phyloP scores from a whole-genome alignment of 2,113 vertebrate species.

The Campylorhamphus procurvoides region DNA sequence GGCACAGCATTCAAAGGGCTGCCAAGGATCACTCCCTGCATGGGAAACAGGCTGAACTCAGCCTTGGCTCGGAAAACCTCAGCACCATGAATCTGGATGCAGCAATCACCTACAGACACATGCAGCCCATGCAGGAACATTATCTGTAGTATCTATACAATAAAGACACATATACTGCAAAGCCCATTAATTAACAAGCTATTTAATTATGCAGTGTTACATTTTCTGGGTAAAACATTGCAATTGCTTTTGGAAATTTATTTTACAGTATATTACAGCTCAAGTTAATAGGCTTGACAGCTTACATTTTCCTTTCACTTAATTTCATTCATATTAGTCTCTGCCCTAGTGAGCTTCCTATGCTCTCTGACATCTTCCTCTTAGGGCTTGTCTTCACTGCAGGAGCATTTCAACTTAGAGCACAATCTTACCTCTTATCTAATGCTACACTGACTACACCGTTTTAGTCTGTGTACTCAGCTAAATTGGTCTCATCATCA shows the following conservation, averaged over 20 bases:
- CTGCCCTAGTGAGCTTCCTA: background rate
- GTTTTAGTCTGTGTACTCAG: background rate
- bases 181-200: background rate
- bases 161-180: background rate
- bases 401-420: background rate
- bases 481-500: background rate
- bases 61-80: background rate
- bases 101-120: background rate
- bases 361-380: background rate
- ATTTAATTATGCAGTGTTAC: background rate
- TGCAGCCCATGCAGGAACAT: background rate
- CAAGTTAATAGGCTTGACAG: background rate
- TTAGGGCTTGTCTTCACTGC: conserved; percentile 10
- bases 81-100: background rate
- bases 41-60: background rate
- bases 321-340: conserved; percentile 28
- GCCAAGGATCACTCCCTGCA: background rate
- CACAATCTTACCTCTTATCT: background rate
- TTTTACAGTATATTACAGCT: background rate
- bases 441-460: background rate
- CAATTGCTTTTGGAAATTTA: background rate
- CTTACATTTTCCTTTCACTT: conserved; percentile 35
- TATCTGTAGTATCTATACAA: background rate
- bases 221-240: background rate
- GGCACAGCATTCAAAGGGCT: background rate